phyloP scores from a whole-genome alignment of 2,888 invertebrate genomes.

The Napeogenes sylphis region DNA sequence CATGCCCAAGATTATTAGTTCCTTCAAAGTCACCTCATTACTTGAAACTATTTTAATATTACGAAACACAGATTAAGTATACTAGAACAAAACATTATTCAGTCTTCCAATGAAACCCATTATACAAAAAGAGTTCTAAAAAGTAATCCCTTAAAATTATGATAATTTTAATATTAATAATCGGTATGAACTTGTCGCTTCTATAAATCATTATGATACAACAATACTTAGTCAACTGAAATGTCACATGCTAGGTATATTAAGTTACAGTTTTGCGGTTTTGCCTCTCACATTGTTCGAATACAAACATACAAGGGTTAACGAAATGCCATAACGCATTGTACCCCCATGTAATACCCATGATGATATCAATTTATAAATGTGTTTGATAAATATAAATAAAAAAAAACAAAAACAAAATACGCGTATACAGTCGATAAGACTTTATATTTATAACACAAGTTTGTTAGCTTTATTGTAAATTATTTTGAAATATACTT shows the following conservation, averaged over 20 bases:
- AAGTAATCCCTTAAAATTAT: too few species aligned
- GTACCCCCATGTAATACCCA: neutral
- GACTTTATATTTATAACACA: constrained; percentile 6
- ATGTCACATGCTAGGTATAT: constrained; percentile 48
- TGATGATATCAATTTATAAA: too few species aligned
- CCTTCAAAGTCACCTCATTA: constrained; percentile 43
- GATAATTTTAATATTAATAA: too few species aligned
- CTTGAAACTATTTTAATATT: constrained; percentile 21
- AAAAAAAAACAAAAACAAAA: too few species aligned
- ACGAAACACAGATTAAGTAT: neutral
- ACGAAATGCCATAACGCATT: constrained; percentile 4
- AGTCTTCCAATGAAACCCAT: too few species aligned
- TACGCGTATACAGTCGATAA: too few species aligned
- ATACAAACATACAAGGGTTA: constrained; percentile 20
- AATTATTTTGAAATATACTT: neutral
- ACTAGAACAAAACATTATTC: too few species aligned
- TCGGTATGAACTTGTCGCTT: neutral
- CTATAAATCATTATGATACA: neutral
- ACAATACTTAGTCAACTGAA: constrained; percentile 40
- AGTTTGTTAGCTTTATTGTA: neutral
- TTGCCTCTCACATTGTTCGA: constrained; percentile 39
- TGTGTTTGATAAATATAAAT: too few species aligned
- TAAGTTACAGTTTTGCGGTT: constrained; percentile 34
- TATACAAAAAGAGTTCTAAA: too few species aligned
- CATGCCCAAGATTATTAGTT: constrained; percentile 58